A percentile compares a stretch with the other conserved stretches of the same genome.
phyloP scores from a whole-genome alignment of 2,797 vertebrate genomes.

The Myotis pilosus region DNA sequence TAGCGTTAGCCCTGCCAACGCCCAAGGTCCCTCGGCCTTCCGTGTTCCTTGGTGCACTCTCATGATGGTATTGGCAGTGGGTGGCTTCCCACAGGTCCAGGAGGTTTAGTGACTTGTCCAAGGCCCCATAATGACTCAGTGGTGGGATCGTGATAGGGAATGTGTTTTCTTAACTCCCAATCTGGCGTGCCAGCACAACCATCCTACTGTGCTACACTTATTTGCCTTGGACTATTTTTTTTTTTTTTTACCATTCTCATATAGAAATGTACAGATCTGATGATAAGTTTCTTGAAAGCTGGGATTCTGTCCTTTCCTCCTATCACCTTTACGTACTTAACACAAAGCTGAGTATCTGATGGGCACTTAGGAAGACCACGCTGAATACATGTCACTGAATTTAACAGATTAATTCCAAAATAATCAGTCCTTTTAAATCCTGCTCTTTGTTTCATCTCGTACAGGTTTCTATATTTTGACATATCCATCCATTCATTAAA shows the following conservation, averaged over 20 bases:
- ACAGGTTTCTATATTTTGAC: not conserved
- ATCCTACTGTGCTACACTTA: too few relatives aligned
- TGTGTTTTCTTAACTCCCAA: not conserved
- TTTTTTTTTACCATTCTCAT: not conserved
- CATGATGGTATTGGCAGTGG: too few relatives aligned
- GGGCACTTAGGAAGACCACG: not conserved
- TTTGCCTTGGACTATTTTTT: not conserved
- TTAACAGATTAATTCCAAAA: not conserved
- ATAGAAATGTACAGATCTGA: not conserved
- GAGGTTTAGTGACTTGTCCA: not conserved
- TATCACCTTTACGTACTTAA: not conserved
- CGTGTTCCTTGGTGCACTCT: too few relatives aligned
- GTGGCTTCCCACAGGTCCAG: not conserved
- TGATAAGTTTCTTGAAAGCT: not conserved
- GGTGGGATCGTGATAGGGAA: not conserved
- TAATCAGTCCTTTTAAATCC: not conserved
- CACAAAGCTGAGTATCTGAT: not conserved
- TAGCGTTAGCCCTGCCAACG: too few relatives aligned
- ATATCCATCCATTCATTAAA: not conserved
- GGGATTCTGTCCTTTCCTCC: not conserved
- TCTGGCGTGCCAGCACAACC: not conserved
- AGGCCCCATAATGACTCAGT: not conserved
- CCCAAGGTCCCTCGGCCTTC: too few relatives aligned
- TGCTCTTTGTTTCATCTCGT: not conserved
- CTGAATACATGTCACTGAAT: not conserved